Evolutionary conservation across 2,888 invertebrate genomes (phyloP).

Genomic region (Stenchaetothrips biformis): DNA sequence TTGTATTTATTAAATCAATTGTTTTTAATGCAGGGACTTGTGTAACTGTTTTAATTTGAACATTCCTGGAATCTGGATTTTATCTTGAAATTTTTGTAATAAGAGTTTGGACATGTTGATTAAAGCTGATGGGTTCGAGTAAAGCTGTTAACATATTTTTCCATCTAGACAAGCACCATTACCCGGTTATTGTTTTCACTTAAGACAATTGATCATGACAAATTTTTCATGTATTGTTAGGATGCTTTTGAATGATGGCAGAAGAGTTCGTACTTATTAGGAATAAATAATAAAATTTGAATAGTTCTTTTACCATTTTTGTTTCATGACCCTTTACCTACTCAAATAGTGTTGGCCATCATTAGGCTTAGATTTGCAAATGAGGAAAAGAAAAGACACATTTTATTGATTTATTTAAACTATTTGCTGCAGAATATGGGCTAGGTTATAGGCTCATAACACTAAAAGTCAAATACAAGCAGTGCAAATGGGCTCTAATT

Average conservation of each 20-base stretch:
- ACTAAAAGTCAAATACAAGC: neutral
- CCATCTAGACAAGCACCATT: constrained; percentile 18
- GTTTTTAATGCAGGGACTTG: constrained; percentile 19
- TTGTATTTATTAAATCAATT: constrained; percentile 24
- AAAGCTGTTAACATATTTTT: constrained; percentile 24
- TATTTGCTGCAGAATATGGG: too few species aligned
- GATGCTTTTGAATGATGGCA: constrained; percentile 14
- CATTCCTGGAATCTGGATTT: constrained; percentile 3
- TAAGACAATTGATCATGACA: constrained; percentile 23
- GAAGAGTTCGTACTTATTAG: constrained; percentile 15
- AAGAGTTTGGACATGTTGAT: neutral
- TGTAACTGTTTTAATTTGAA: constrained; percentile 12
- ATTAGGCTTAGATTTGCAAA: neutral
- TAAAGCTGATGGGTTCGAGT: constrained; percentile 16
- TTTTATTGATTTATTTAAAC: too few species aligned
- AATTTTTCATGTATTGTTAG: constrained; percentile 24
- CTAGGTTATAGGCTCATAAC: too few species aligned
- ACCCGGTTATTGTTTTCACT: constrained; percentile 24
- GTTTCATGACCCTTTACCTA: neutral
- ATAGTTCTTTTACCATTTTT: constrained; percentile 5
- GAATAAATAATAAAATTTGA: constrained; percentile 22
- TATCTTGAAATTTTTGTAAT: constrained; percentile 2
- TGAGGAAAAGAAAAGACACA: too few species aligned
- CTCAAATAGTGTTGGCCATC: neutral
- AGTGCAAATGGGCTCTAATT: constrained; percentile 38